These are phyloP conservation scores for Apteryx owenii DNA, from an alignment of 2,113 vertebrate genomes.

Conservation along the genomic window DNA sequence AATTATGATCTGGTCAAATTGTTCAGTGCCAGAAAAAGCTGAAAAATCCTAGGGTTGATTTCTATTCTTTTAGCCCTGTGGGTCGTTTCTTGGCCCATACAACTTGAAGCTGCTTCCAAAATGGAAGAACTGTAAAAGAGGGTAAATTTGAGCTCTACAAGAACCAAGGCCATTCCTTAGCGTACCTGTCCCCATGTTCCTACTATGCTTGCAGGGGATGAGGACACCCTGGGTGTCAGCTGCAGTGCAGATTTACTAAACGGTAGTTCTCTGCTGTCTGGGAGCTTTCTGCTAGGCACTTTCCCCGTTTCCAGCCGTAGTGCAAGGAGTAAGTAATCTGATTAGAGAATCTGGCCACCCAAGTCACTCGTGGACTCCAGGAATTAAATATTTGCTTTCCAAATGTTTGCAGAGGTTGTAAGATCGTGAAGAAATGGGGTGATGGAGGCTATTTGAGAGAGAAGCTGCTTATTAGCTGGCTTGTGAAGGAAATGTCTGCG, in stretches of 20 bases:
- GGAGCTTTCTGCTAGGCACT: neutral
- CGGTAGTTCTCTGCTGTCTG: neutral
- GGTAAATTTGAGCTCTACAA: neutral
- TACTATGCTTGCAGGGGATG: neutral
- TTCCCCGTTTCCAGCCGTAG: neutral
- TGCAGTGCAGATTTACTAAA: neutral
- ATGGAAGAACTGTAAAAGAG: neutral
- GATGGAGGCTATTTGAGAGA: neutral
- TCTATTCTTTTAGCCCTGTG: neutral
- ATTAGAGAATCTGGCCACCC: neutral
- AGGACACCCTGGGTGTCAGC: neutral
- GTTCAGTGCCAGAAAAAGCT: neutral
- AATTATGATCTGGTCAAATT: neutral
- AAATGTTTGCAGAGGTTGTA: neutral
- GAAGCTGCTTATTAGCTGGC: neutral
- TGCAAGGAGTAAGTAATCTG: neutral
- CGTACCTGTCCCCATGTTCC: neutral
- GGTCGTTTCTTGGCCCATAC: neutral
- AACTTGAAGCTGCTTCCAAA: neutral
- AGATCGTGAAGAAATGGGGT: neutral
- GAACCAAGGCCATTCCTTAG: fast-evolving
- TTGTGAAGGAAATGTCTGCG: neutral
- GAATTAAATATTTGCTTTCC: neutral
- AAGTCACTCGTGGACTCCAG: neutral
- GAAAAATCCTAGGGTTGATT: neutral